These are phyloP conservation scores for Papilio aristodemus DNA, from an alignment of 1,140 invertebrate genomes.

Conservation along the genomic window DNA sequence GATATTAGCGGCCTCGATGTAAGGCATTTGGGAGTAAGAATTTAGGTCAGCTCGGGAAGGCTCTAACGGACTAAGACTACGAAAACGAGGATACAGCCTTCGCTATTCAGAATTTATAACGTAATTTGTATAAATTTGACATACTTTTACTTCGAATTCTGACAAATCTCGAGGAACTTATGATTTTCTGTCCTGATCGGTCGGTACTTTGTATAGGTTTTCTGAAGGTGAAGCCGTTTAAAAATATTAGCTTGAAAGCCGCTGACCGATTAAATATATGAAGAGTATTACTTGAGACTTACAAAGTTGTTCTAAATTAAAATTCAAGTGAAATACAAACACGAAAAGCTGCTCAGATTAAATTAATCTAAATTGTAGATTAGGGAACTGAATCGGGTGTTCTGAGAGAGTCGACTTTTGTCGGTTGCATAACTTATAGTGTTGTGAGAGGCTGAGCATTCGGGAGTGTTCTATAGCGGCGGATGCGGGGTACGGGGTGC, in stretches of 20 bases:
- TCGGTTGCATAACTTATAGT: slow-evolving; percentile 59
- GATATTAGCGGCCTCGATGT: slow-evolving; percentile 42
- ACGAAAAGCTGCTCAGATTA: slow-evolving; percentile 16
- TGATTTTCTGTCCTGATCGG: no score
- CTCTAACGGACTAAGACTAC: slow-evolving; percentile 11
- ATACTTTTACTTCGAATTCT: no score
- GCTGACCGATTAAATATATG: no score
- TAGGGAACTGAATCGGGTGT: slow-evolving; percentile 51
- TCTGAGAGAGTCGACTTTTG: slow-evolving; percentile 49
- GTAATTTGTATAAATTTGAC: no score
- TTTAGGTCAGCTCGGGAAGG: slow-evolving; percentile 41
- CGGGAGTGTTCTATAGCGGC: slow-evolving; percentile 22
- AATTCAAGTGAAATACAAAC: neutral
- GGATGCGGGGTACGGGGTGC: slow-evolving; percentile 33
- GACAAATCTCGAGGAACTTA: no score
- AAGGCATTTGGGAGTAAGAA: slow-evolving; percentile 44
- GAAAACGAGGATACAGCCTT: neutral
- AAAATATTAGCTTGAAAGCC: no score
- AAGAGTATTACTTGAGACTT: neutral
- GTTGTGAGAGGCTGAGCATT: slow-evolving; percentile 48
- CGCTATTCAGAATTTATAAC: neutral
- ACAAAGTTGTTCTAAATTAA: neutral
- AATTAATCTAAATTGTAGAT: slow-evolving; percentile 49
- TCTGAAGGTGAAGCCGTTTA: no score
- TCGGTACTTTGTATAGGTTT: no score